These are phyloP conservation scores for Xestia sexstrigata DNA, from an alignment of 2,888 invertebrate species.

Conservation along the genomic window DNA sequence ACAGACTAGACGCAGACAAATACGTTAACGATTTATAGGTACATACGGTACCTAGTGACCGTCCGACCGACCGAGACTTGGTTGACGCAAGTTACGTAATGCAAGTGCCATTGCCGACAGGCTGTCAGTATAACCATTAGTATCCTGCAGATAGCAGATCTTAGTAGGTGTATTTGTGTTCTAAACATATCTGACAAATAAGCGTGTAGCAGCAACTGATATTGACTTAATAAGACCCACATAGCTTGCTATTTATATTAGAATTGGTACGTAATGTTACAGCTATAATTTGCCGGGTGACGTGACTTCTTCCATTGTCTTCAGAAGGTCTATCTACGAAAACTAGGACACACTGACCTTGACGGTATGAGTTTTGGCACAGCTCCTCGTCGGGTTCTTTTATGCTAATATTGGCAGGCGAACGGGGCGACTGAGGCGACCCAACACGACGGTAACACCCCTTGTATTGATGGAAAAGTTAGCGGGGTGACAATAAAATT, in stretches of 20 bases:
- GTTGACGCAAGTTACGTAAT: slow-evolving; percentile 37
- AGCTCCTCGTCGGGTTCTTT: slow-evolving; percentile 46
- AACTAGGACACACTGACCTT: slow-evolving; percentile 62
- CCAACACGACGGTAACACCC: slow-evolving; percentile 37
- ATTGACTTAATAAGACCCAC: slow-evolving; percentile 20
- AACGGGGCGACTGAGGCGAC: slow-evolving; percentile 22
- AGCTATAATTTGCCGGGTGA: slow-evolving; percentile 26
- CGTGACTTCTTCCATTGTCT: slow-evolving; percentile 31
- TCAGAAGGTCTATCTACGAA: slow-evolving; percentile 36
- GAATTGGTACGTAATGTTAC: slow-evolving; percentile 15
- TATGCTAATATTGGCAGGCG: slow-evolving; percentile 59
- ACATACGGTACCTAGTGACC: not conserved
- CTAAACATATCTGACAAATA: slow-evolving; percentile 19
- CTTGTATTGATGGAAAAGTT: slow-evolving; percentile 52
- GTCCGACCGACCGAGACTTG: slow-evolving; percentile 15
- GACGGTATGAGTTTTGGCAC: slow-evolving; percentile 62
- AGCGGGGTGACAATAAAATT: slow-evolving; percentile 53
- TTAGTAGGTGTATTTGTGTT: slow-evolving; percentile 21
- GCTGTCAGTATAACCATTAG: slow-evolving; percentile 16
- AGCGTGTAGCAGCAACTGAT: slow-evolving; percentile 14
- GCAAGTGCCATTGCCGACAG: slow-evolving; percentile 10
- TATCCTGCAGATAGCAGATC: slow-evolving; percentile 3
- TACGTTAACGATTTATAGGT: slow-evolving; percentile 49
- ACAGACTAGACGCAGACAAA: slow-evolving; percentile 38
- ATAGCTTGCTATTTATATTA: slow-evolving; percentile 4